phyloP scores from a whole-genome alignment of 2,888 invertebrate species.

The Eilema sororculum region DNA sequence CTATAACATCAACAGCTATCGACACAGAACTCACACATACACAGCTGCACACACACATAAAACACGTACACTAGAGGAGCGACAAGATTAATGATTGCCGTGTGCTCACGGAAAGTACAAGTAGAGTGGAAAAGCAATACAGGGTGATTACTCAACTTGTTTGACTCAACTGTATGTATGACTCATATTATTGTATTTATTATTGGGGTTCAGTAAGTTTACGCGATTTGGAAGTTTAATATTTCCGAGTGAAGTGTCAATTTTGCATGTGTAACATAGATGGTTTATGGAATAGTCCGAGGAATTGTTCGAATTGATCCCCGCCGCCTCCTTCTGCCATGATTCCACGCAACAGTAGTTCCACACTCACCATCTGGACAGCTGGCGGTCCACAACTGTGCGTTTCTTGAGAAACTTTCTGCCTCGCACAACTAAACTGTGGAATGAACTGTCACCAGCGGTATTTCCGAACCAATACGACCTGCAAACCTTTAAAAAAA shows the following conservation, averaged over 20 bases:
- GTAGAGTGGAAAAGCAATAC: conserved; percentile 35
- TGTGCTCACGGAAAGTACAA: conserved; percentile 44
- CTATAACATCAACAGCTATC: not conserved
- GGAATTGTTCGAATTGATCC: too few species aligned
- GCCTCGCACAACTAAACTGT: too few species aligned
- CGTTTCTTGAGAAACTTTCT: too few species aligned
- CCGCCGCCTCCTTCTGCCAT: too few species aligned
- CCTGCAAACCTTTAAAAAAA: too few species aligned
- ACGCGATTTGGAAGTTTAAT: not conserved
- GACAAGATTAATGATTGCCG: conserved; percentile 61
- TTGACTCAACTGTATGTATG: conserved; percentile 7
- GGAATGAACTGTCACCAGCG: too few species aligned
- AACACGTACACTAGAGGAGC: conserved; percentile 18
- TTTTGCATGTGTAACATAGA: not conserved
- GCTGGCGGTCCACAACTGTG: too few species aligned
- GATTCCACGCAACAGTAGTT: too few species aligned
- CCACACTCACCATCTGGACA: too few species aligned
- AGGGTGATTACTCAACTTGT: conserved; percentile 47
- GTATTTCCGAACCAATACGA: too few species aligned
- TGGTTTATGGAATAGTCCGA: not conserved
- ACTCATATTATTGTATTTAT: not conserved
- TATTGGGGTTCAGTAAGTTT: not conserved
- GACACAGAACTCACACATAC: not conserved
- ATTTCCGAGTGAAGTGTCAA: not conserved
- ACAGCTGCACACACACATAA: not conserved